Conservation (phyloP, 30 jellyfish, hydroid and myxozoan genomes). For the Turritopsis dohrnii region DNA sequence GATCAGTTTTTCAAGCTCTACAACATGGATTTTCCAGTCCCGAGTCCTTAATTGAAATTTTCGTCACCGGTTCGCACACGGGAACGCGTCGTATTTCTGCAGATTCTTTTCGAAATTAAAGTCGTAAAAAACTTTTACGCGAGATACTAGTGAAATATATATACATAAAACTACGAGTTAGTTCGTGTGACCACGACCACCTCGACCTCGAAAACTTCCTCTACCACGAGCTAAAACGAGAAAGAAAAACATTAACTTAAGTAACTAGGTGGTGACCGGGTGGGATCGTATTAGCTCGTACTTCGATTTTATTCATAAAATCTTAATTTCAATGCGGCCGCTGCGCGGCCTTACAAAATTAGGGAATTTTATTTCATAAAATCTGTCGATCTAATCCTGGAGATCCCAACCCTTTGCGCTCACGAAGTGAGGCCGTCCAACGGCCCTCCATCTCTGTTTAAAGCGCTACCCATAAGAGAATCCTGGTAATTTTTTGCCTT, state of each 20-base stretch:
- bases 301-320: conserved; percentile 12
- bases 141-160: not conserved
- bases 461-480: not conserved
- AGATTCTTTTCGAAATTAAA: too few species aligned
- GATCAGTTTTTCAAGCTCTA: too few species aligned
- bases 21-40: too few species aligned
- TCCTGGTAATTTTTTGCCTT: not conserved
- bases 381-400: not conserved
- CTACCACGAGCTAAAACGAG: not conserved
- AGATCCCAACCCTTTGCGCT: not conserved
- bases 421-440: not conserved
- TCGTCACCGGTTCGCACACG: too few species aligned
- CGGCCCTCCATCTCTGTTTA: not conserved
- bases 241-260: not conserved
- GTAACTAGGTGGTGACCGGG: conserved; percentile 10
- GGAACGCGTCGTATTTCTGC: too few species aligned
- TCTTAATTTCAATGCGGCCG: conserved; percentile 9
- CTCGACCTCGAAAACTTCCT: not conserved
- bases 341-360: conserved; percentile 13
- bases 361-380: not conserved
- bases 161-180: not conserved
- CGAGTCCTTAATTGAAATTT: too few species aligned
- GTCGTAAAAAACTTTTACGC: too few species aligned
- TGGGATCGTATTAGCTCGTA: conserved; percentile 11
- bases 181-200: not conserved